A percentile compares a stretch with the other conserved stretches of the same genome.
Conservation (phyloP, 2,888 invertebrate genomes). For the Drosophila kambysellisi region DNA sequence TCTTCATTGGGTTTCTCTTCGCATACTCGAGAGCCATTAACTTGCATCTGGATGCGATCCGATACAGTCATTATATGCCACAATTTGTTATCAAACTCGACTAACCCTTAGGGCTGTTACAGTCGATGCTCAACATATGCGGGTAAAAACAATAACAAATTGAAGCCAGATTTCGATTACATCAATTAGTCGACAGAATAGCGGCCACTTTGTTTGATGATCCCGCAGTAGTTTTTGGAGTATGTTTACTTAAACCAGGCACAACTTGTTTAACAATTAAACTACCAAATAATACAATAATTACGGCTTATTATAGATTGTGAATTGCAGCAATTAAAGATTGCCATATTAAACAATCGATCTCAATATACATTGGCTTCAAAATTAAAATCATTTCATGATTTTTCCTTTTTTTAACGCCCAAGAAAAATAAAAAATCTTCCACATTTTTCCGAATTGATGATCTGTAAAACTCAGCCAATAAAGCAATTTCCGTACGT, state of each 20-base stretch:
- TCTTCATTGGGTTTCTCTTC: not conserved
- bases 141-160: conserved; percentile 63
- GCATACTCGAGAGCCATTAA: conserved; percentile 5
- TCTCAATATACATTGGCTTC: not conserved
- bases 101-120: conserved; percentile 34
- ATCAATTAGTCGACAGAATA: conserved; percentile 54
- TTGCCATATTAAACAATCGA: not conserved
- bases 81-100: conserved; percentile 39
- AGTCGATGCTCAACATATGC: conserved; percentile 48
- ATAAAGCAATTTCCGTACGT: conserved; percentile 47
- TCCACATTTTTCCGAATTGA: not conserved
- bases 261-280: conserved; percentile 53
- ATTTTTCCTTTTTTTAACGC: too few relatives aligned
- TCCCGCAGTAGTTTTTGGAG: conserved; percentile 75
- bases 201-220: conserved; percentile 44
- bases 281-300: conserved; percentile 17
- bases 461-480: conserved; percentile 17
- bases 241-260: conserved; percentile 72
- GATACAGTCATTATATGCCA: conserved; percentile 19
- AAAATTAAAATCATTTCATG: too few relatives aligned
- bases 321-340: not conserved
- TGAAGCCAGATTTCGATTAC: conserved; percentile 65
- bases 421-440: not conserved
- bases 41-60: conserved; percentile 30
- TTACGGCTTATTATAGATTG: conserved; percentile 62